phyloP scores from a whole-genome alignment of 2,888 invertebrate genomes.

The Limenitis arthemis region DNA sequence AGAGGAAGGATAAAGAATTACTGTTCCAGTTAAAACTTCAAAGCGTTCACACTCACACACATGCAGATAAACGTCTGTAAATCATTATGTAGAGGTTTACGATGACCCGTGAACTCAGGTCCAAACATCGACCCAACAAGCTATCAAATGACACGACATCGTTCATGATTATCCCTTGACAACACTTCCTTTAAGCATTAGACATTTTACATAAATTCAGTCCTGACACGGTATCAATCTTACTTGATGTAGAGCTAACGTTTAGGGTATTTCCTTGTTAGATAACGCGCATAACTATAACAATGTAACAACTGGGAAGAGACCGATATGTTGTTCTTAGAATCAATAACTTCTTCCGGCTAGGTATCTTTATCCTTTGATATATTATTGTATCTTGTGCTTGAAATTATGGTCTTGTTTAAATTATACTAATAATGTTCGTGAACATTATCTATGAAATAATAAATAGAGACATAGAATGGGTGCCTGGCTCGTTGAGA shows the following conservation, averaged over 20 bases:
- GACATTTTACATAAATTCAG: constrained; percentile 22
- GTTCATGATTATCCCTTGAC: constrained; percentile 61
- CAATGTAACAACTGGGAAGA: constrained; percentile 10
- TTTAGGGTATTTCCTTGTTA: constrained; percentile 26
- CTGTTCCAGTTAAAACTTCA: constrained; percentile 6
- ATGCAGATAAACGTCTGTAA: background rate
- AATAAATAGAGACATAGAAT: background rate
- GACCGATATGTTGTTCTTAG: constrained; percentile 14
- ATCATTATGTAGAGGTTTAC: constrained; percentile 22
- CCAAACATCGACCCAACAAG: constrained; percentile 53
- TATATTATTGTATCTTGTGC: background rate
- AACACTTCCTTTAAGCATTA: constrained; percentile 50
- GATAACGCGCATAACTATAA: constrained; percentile 19
- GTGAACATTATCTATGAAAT: background rate
- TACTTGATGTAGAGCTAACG: constrained; percentile 20
- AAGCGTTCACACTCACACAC: background rate
- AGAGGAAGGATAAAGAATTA: background rate
- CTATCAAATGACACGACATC: constrained; percentile 57
- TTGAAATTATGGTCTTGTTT: too few relatives aligned
- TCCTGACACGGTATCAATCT: constrained; percentile 26
- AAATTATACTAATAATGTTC: background rate
- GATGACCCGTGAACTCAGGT: constrained; percentile 43
- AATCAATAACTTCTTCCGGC: constrained; percentile 12
- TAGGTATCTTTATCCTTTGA: constrained; percentile 1
- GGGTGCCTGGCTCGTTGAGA: constrained; percentile 83